Base-by-base conservation (phyloP, 2,888 invertebrate genomes). In the Plutella xylostella region DNA sequence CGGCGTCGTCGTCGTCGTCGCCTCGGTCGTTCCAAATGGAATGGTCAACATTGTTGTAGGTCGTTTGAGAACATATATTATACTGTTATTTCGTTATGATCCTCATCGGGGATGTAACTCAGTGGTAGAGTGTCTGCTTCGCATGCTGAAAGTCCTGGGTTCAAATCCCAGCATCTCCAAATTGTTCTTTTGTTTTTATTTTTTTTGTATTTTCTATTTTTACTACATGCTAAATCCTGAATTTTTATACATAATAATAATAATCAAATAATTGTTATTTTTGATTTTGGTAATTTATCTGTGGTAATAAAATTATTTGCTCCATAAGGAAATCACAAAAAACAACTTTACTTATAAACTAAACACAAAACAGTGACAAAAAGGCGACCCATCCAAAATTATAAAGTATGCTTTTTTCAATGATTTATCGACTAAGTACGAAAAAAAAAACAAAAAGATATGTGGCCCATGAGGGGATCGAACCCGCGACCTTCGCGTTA, bases 91-190 rank as follows among this genome's bases (percentile, higher is more conserved):
- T 45, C 51, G 25, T 9, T 18, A 28, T 0, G 0, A 0, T 0
- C 1, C 0, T 5, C 17, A 43, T n/a, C 4, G 79, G 80, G 80
- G 79, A 69, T 80, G 79, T 80, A 80, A 80, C 80, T 80, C 78
- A 82, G 80, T 78, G 80, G 78, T 79, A 82, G 80, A 87, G 86
- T 86, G 87, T 86, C 86, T 86, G 87, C 86, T 87, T 87, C 86
- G 87, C 87, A 87, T 87, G 86, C 86, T 85, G 86, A 86, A 87
- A 86, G 86, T 86, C 87, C 85, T 85, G 86, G 86, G 86, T 87
- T 87, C 86, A 85, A 87, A 85, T 86, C 86, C 86, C 86, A 84
- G 85, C 85, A 84, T 78, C 86, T 87, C 86, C 87, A 86, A 50
- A 58, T 0, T 0, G 17, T 34, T 45, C 15, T 41, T 42, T 18